phyloP scores from a whole-genome alignment of 2,888 invertebrate genomes.

The Sinohyriopsis cumingii region DNA sequence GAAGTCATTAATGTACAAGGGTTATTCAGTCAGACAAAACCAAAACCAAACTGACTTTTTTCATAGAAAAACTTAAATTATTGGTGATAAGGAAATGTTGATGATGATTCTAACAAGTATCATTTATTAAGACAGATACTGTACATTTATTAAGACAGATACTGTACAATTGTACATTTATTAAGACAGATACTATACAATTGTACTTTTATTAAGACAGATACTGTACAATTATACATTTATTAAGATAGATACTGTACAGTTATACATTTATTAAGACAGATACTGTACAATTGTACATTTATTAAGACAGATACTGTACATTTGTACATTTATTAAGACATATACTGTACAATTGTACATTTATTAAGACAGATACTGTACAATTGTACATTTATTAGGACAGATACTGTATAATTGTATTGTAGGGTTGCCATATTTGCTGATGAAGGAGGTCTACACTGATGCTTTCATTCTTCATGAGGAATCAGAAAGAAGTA shows the following conservation, averaged over 20 bases:
- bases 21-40: too few species aligned
- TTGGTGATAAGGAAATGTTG: too few species aligned
- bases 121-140: too few species aligned
- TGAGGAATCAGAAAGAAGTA: constrained; percentile 65
- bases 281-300: not conserved
- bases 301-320: too few species aligned
- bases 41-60: too few species aligned
- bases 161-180: not conserved
- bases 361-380: too few species aligned
- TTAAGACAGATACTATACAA: not conserved
- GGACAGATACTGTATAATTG: not conserved
- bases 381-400: not conserved
- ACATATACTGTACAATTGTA: not conserved
- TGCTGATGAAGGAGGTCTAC: constrained; percentile 70
- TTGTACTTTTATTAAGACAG: too few species aligned
- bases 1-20: too few species aligned
- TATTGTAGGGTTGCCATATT: constrained; percentile 68
- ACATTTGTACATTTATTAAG: not conserved
- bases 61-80: too few species aligned
- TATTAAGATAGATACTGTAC: not conserved
- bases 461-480: constrained; percentile 71
- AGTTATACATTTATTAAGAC: too few species aligned
- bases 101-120: too few species aligned
- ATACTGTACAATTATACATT: not conserved
- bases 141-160: not conserved